Evolutionary conservation across 2,888 invertebrate species (phyloP), one percentile per base, ranked within the genome.

Genomic region (Drosophila eohydei): DNA sequence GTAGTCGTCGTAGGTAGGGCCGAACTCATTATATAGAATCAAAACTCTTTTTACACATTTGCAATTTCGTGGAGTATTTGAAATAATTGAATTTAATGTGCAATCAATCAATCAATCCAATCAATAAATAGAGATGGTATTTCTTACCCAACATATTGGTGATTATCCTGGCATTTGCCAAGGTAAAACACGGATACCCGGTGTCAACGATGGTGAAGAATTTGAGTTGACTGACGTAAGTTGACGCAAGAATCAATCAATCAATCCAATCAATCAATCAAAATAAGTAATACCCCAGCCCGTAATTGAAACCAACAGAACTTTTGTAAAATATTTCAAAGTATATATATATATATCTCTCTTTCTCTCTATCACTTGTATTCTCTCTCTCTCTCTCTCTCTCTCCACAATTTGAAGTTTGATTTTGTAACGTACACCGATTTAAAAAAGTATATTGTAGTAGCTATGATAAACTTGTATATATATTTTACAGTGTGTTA

Each of bases 121-220:
- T 57, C 78, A 83, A 73, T 72, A 80, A 84, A 78, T 95, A 97
- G 97, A 97, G 93, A 94, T 95, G 94, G 95, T 96, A 94, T 94
- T 96, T 94, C 95, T 98, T 94, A 95, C 95, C 93, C 95, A 96
- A 94, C 96, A 97, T 94, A 95, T 97, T 93, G 95, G 95, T 93
- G 96, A 96, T 94, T 98, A 98, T 95, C 95, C 95, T 93, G 97
- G 96, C 95, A 96, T 98, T 94, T 96, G 97, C 94, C 97, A 98
- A 95, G 98, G 98, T 94, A 97, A 97, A 95, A 97, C 96, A 92
- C 95, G 96, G 94, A 98, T 99, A 93, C 97, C 98, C 93, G 97
- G 97, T 93, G 96, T 99, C 94, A 98, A 98, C 95, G 98, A 99
- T 94, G 95, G 94, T 91, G 96, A 96, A 93, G 97, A 98, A 94